Evolutionary conservation across 2,113 vertebrate species (phyloP), one percentile per base, ranked within the genome.

Genomic region (Pycnonotus jocosus): DNA sequence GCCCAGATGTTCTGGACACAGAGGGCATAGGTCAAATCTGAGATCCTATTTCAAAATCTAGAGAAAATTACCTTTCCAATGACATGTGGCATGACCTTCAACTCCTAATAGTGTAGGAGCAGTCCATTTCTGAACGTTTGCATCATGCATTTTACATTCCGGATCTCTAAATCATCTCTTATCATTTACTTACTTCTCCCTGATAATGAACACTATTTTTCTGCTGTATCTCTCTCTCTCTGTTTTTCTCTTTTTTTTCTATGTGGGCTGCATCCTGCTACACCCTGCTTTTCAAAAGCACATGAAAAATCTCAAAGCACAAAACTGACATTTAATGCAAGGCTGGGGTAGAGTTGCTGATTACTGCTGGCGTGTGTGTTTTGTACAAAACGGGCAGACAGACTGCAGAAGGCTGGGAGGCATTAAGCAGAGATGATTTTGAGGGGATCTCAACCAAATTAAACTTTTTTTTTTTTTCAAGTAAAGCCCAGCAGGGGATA

Each of bases 41-140:
- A 95, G 95, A 86, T 93, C 88, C 95, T 94, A 96, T 96, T 97
- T 96, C 92, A 97, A 95, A 93, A 97, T 88, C 76, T 60, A 92
- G 95, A 95, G 95, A 95, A 96, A 97, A 97, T 97, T 97, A 96
- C 93, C 95, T 96, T 97, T 94, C 80, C 95, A 95, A 90, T 86
- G 95, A 96, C 95, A 95, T 69, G 95, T 92, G 95, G 88, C 80
- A 0, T 84, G 95, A 97, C 96, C 95, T 96, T 96, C 95, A 96
- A 81, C 92, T 97, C 92, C 88, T 96, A 93, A 96, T 90, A 94
- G 92, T 76, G 82, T 84, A 51, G 92, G 90, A 93, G 86, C 93
- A 96, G 95, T 92, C 90, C 80, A 94, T 93, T 88, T 74, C 86
- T 48, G 95, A 86, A 44, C 4, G 19, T n/a, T 65, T 19, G 72